Evolutionary conservation across 1,140 invertebrate species (phyloP).

Genomic region (Bombyx mori): ASM3026992v2 NC_085110.1:10137501-10138000

Average conservation of each 20-base stretch:
- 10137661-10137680: too few relatives aligned
- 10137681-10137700: too few relatives aligned
- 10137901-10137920: constrained; percentile 59
- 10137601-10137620: too few relatives aligned
- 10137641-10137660: too few relatives aligned
- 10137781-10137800: constrained; percentile 45
- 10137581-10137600: too few relatives aligned
- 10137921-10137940: constrained; percentile 70
- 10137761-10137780: constrained; percentile 27
- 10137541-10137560: too few relatives aligned
- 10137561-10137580: too few relatives aligned
- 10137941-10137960: constrained; percentile 65
- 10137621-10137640: too few relatives aligned
- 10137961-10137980: constrained; percentile 19
- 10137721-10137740: background rate
- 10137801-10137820: constrained; percentile 55
- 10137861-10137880: constrained; percentile 56
- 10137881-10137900: constrained; percentile 58
- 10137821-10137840: constrained; percentile 30
- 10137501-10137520: too few relatives aligned
- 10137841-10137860: constrained; percentile 28
- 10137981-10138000: background rate
- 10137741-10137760: constrained; percentile 7
- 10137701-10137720: too few relatives aligned
- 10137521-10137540: too few relatives aligned